phyloP scores from a whole-genome alignment of 2,888 invertebrate species.

The Diarsia rubi region DNA sequence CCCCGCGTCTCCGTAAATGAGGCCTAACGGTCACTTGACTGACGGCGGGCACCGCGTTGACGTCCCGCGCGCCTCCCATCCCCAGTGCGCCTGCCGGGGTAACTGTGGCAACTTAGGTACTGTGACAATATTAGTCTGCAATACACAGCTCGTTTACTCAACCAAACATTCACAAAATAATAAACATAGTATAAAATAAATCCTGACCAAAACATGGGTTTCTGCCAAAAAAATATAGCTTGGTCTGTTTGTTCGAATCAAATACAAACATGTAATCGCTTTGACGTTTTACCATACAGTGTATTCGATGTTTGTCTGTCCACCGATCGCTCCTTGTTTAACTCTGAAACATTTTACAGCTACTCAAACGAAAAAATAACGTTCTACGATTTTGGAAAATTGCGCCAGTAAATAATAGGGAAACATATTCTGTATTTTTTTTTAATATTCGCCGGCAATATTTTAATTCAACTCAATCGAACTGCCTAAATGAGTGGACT shows the following conservation, averaged over 20 bases:
- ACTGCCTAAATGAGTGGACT: slow-evolving; percentile 42
- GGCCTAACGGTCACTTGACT: too few species aligned
- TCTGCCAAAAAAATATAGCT: slow-evolving; percentile 7
- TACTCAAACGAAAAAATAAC: slow-evolving; percentile 47
- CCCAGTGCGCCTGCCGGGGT: too few species aligned
- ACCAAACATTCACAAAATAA: slow-evolving; percentile 19
- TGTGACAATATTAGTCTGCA: not conserved
- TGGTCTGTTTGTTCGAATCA: slow-evolving; percentile 12
- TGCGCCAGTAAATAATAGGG: slow-evolving; percentile 31
- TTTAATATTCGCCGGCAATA: slow-evolving; percentile 37
- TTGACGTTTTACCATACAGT: slow-evolving; percentile 63
- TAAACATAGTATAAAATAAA: slow-evolving; percentile 33
- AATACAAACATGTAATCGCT: slow-evolving; percentile 67
- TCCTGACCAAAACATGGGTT: not conserved
- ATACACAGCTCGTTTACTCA: slow-evolving; percentile 4
- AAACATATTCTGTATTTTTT: slow-evolving; percentile 31
- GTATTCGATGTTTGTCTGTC: slow-evolving; percentile 50
- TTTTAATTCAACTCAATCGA: slow-evolving; percentile 47
- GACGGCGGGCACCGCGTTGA: too few species aligned
- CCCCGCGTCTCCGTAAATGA: too few species aligned
- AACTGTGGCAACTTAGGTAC: too few species aligned
- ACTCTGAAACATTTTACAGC: slow-evolving; percentile 48
- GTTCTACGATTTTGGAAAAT: slow-evolving; percentile 39
- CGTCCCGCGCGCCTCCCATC: too few species aligned
- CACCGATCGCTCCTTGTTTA: slow-evolving; percentile 32